Evolutionary conservation across 1,140 invertebrate species (phyloP).

Genomic region (Temnothorax curvispinosus): DNA sequence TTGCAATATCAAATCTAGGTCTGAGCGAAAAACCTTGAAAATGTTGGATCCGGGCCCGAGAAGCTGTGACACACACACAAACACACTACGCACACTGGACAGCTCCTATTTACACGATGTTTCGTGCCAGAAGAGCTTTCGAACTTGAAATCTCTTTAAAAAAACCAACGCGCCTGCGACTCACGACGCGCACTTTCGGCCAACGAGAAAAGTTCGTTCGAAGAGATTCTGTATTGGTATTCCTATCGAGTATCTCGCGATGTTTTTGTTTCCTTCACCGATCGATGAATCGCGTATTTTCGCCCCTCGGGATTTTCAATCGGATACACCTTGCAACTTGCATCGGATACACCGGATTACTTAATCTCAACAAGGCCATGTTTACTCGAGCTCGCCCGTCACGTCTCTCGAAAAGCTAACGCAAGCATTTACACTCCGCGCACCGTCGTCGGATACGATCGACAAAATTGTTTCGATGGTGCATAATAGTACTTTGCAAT

Average conservation of each 20-base stretch:
- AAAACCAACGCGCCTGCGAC: background rate
- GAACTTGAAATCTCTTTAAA: constrained; percentile 61
- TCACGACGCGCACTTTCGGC: background rate
- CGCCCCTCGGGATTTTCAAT: background rate
- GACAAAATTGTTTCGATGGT: constrained; percentile 59
- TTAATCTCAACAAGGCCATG: constrained; percentile 45
- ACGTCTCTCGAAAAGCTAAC: constrained; percentile 51
- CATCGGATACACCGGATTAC: constrained; percentile 43
- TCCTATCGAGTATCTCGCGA: background rate
- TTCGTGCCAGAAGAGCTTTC: constrained; percentile 10
- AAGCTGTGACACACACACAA: background rate
- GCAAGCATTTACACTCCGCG: constrained; percentile 43
- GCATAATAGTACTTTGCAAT: background rate
- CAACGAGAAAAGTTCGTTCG: background rate
- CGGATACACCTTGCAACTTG: background rate
- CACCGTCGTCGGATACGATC: constrained; percentile 32
- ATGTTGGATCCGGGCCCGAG: constrained; percentile 23
- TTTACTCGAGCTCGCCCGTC: constrained; percentile 19
- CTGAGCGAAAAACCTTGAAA: constrained; percentile 27
- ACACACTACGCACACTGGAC: background rate
- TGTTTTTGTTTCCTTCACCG: background rate
- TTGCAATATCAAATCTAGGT: constrained; percentile 1
- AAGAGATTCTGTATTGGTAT: constrained; percentile 44
- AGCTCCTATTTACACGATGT: constrained; percentile 27
- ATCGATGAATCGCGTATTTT: background rate